These are phyloP conservation scores for Pao palembangensis DNA, from an alignment of 2,113 vertebrate species.

Conservation along the genomic window DNA sequence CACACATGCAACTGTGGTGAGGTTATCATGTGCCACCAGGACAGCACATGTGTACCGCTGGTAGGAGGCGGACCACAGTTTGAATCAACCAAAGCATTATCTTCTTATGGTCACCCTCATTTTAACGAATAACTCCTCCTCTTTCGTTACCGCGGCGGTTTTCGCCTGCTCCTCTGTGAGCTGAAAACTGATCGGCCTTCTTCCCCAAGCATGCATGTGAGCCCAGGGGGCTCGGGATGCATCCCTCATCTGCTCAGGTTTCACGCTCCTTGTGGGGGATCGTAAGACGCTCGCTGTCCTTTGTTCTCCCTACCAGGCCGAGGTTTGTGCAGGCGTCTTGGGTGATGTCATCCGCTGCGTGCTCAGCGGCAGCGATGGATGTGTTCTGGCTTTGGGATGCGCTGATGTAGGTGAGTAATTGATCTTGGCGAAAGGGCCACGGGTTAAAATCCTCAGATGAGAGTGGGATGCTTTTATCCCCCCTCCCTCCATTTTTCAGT, in stretches of 20 bases:
- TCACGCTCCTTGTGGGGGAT: slow-evolving; percentile 38
- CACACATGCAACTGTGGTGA: too few species aligned
- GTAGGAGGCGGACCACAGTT: too few species aligned
- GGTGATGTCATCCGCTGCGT: slow-evolving; percentile 71
- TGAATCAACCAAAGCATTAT: too few species aligned
- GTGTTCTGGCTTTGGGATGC: slow-evolving; percentile 63
- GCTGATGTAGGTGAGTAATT: slow-evolving; percentile 68
- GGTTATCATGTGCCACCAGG: too few species aligned
- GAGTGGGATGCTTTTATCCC: slow-evolving; percentile 51
- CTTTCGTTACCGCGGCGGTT: too few species aligned
- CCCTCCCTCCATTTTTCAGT: slow-evolving; percentile 1
- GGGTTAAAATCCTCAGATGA: slow-evolving; percentile 52
- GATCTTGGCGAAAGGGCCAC: slow-evolving; percentile 36
- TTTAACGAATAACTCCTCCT: neutral
- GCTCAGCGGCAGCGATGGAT: slow-evolving; percentile 67
- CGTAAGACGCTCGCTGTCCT: slow-evolving; percentile 37
- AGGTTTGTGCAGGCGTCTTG: slow-evolving; percentile 66
- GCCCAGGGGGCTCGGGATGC: slow-evolving; percentile 26
- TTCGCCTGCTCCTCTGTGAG: slow-evolving; percentile 15
- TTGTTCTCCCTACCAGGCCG: slow-evolving; percentile 53
- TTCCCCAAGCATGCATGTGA: slow-evolving; percentile 28
- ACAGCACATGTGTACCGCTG: too few species aligned
- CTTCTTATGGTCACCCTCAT: too few species aligned
- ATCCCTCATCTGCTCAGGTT: slow-evolving; percentile 6
- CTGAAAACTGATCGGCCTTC: slow-evolving; percentile 42